phyloP scores from a whole-genome alignment of 2,113 vertebrate genomes.

The Litocranius walleri region DNA sequence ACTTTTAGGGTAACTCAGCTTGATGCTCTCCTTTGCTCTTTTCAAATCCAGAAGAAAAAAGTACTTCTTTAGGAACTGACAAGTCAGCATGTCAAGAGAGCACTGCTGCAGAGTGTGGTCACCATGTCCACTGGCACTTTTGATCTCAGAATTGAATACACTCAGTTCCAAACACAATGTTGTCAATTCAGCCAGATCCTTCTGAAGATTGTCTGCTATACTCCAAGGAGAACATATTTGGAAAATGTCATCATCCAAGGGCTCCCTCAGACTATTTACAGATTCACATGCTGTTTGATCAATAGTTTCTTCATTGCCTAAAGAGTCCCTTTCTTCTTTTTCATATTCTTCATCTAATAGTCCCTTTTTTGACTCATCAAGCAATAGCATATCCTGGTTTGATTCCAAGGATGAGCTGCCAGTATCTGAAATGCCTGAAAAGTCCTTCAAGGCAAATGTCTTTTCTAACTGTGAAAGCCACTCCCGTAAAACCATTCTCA shows the following conservation, averaged over 20 bases:
- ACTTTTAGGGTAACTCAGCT: conserved; percentile 78
- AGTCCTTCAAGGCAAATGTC: conserved; percentile 76
- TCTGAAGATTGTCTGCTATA: conserved; percentile 80
- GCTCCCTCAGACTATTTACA: background rate
- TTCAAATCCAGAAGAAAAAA: conserved; percentile 93
- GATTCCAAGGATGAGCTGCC: background rate
- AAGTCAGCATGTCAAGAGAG: conserved; percentile 62
- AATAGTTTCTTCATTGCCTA: background rate
- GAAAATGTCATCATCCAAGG: conserved; percentile 50
- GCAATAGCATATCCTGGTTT: background rate
- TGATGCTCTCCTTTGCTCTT: conserved; percentile 87
- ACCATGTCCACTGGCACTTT: background rate
- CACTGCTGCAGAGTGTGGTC: background rate
- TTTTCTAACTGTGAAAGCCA: conserved; percentile 89
- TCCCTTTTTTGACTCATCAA: conserved; percentile 52
- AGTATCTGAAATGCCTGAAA: conserved; percentile 22
- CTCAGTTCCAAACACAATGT: conserved; percentile 89
- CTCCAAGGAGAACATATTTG: conserved; percentile 76
- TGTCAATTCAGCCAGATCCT: conserved; percentile 84
- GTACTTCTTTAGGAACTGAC: conserved; percentile 86
- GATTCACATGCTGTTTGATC: background rate
- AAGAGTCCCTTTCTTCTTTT: conserved; percentile 17
- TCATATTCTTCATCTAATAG: conserved; percentile 46
- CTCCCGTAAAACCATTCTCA: conserved; percentile 82
- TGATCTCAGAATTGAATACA: conserved; percentile 75